phyloP scores from a whole-genome alignment of 2,797 vertebrate genomes.

The Lepilemur septentrionalis region DNA sequence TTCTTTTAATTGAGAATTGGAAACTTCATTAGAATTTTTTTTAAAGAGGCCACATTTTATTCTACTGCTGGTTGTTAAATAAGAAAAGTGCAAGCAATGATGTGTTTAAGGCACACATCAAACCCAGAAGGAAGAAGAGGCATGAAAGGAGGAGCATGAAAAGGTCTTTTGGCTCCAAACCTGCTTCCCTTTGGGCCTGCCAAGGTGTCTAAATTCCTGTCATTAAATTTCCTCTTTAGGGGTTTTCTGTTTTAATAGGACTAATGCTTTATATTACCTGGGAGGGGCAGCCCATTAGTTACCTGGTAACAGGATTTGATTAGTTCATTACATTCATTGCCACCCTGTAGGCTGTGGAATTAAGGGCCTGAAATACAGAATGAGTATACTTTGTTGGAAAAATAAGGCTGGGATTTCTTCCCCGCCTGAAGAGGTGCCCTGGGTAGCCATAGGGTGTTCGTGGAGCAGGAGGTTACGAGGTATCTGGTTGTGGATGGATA shows the following conservation, averaged over 20 bases:
- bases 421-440: background rate
- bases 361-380: conserved; percentile 46
- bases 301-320: conserved; percentile 72
- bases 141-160: background rate
- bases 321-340: conserved; percentile 71
- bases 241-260: conserved; percentile 67
- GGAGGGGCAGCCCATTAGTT: conserved; percentile 65
- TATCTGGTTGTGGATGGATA: background rate
- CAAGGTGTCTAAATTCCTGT: conserved; percentile 30
- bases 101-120: conserved; percentile 41
- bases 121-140: conserved; percentile 39
- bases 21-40: conserved; percentile 59
- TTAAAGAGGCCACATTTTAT: conserved; percentile 47
- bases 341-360: conserved; percentile 36
- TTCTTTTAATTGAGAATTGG: conserved; percentile 66
- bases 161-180: conserved; percentile 54
- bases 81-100: conserved; percentile 41
- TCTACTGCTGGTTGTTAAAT: conserved; percentile 60
- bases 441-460: background rate
- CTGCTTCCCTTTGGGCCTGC: background rate
- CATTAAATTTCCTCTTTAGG: conserved; percentile 60
- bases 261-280: conserved; percentile 71
- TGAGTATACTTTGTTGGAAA: conserved; percentile 11
- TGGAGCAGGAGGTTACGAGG: background rate
- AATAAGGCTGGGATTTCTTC: conserved; percentile 23